phyloP scores from a whole-genome alignment of 2,113 vertebrate genomes.

The Phoxinus phoxinus region DNA sequence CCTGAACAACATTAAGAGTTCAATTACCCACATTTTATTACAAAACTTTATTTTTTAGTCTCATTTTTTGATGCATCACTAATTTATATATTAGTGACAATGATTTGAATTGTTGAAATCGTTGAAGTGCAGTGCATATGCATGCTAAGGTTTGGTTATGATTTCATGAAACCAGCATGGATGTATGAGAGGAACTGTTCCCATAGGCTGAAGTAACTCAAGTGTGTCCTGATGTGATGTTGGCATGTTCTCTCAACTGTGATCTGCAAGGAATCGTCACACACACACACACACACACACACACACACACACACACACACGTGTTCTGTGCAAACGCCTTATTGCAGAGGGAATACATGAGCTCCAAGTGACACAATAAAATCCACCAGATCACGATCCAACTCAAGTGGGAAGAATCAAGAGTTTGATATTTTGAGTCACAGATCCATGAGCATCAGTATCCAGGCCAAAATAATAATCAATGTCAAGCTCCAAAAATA shows the following conservation, averaged over 20 bases:
- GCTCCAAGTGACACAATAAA: not conserved
- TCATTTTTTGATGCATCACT: too few species aligned
- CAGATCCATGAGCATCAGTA: not conserved
- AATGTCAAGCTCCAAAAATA: not conserved
- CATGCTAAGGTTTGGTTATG: not conserved
- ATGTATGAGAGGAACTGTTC: not conserved
- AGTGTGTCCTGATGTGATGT: conserved; percentile 11
- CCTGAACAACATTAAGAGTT: too few species aligned
- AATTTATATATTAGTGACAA: too few species aligned
- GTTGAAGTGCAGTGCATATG: not conserved
- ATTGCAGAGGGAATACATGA: not conserved
- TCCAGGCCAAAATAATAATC: not conserved
- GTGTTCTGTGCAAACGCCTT: not conserved
- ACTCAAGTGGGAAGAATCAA: not conserved
- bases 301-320: not conserved
- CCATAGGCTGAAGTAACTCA: not conserved
- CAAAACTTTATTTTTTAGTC: too few species aligned
- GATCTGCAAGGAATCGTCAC: not conserved
- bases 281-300: not conserved
- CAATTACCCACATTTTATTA: too few species aligned
- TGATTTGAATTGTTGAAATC: too few species aligned
- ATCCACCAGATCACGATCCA: not conserved
- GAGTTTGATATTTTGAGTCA: not conserved
- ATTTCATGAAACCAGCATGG: not conserved
- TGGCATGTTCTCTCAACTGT: not conserved